Evolutionary conservation across 2,888 invertebrate species (phyloP), one percentile per base, ranked within the genome.

Genomic region (Pterostichus niger): DNA sequence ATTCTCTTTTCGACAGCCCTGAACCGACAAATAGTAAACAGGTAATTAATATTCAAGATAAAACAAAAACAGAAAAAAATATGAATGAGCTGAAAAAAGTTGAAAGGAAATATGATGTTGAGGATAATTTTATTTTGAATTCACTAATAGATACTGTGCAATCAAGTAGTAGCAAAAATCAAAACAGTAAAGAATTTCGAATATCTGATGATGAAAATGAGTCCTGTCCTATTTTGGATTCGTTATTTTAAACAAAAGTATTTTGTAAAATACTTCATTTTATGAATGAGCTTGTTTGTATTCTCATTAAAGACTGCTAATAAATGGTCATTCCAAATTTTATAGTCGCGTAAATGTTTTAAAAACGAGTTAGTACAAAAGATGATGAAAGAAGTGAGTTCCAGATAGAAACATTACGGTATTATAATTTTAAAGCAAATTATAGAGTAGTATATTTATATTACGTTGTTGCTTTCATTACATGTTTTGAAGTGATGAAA

Each of bases 191-290:
- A 24, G 35, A 54, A 54, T 52, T 35, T 44, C n/a, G 40, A 9
- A 40, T 68, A 40, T 68, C 82, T 6, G 75, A 59, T 31, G 40
- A 81, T 54, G 64, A 80, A 49, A 40, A 81, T 73, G 44, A 71
- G 9, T 75, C 82, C 0, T 82, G 82, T 49, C 68, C 75, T 11
- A 82, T 82, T 59, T 82, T 82, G 59, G 82, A 82, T 61, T 82
- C 44, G 13, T 75, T 82, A 52, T 49, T 82, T 31, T 82, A 76
- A 54, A 31, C 17, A 13, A 35, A 15, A 11, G 31, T 11, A 68
- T 33, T 68, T 33, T 71, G 9, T 17, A 13, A 7, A 15, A 59
- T 10, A 56, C 17, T 56, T 17, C 1, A 24, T 13, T 54, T 5
- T 54, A 9, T 7, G 6, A 7, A 15, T 54, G 54, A 5, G 13